Percentiles rank a stretch among this genome's conserved stretches.
These are phyloP conservation scores for Drosophila suzukii DNA, from an alignment of 1,140 invertebrate species.

Conservation along the genomic window DNA sequence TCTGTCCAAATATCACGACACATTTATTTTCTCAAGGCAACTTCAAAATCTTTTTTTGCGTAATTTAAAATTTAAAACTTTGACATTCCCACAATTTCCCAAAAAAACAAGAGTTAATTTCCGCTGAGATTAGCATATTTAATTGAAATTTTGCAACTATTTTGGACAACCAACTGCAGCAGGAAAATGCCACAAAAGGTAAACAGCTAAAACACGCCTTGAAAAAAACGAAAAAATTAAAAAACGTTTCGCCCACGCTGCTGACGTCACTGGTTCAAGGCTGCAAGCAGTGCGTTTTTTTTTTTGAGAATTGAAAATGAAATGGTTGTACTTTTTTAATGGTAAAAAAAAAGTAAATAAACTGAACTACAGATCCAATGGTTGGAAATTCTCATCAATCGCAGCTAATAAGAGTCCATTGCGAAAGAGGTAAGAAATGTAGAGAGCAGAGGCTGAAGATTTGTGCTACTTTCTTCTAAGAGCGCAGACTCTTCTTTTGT, in stretches of 20 bases:
- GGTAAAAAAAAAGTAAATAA: background rate
- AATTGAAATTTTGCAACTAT: conserved; percentile 50
- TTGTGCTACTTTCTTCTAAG: conserved; percentile 78
- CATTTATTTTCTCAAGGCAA: conserved; percentile 6
- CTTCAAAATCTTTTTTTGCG: background rate
- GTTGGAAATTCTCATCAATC: conserved; percentile 18
- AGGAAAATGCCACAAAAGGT: conserved; percentile 51
- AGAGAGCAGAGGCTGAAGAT: conserved; percentile 47
- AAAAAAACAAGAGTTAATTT: conserved; percentile 43
- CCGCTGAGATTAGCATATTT: conserved; percentile 55
- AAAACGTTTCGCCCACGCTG: conserved; percentile 27
- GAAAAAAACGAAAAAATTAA: conserved; percentile 16
- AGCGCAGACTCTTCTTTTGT: conserved; percentile 50
- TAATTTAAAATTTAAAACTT: conserved; percentile 5
- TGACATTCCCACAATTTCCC: conserved; percentile 35
- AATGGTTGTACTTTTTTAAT: background rate
- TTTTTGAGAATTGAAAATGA: background rate
- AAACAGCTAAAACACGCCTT: conserved; percentile 16
- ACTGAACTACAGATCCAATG: background rate
- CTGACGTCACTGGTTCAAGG: conserved; percentile 29
- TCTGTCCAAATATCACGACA: background rate
- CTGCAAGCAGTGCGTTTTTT: conserved; percentile 21
- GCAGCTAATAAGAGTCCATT: conserved; percentile 1
- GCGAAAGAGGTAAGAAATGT: background rate
- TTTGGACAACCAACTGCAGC: conserved; percentile 45